phyloP scores from a whole-genome alignment of 2,113 vertebrate species.

The Sciurus niger region DNA sequence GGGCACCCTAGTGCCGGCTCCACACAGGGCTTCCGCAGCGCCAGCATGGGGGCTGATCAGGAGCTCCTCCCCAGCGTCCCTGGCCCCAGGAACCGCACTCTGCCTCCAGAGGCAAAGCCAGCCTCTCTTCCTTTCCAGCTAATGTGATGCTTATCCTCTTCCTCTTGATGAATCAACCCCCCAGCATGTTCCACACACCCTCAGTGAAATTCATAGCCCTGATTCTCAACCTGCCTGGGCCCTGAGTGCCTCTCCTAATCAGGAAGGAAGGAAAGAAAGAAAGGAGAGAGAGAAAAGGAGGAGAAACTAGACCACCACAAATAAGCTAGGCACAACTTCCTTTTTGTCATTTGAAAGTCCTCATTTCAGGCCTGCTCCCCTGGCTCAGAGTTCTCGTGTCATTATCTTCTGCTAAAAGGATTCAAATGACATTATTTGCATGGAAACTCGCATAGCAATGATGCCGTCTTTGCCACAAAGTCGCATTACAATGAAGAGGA shows the following conservation, averaged over 20 bases:
- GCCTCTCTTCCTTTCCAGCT: neutral
- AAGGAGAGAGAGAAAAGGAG: neutral
- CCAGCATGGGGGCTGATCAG: too few species aligned
- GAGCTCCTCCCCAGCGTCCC: accelerated
- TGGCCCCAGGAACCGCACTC: neutral
- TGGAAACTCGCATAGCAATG: slow-evolving; percentile 86
- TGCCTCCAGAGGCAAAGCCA: accelerated
- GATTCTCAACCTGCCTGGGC: neutral
- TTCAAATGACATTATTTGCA: slow-evolving; percentile 90
- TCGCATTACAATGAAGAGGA: slow-evolving; percentile 88
- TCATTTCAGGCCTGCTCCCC: slow-evolving; percentile 86
- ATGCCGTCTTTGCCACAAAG: slow-evolving; percentile 85
- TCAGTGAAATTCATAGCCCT: accelerated
- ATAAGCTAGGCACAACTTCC: slow-evolving; percentile 85
- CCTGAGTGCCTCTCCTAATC: neutral
- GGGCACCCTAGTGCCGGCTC: accelerated
- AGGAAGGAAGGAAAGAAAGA: accelerated
- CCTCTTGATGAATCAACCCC: accelerated
- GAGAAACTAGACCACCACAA: slow-evolving; percentile 85
- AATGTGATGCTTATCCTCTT: neutral
- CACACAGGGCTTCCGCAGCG: accelerated
- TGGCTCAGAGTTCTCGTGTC: slow-evolving; percentile 86
- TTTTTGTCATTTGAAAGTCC: slow-evolving; percentile 88
- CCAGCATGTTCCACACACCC: neutral
- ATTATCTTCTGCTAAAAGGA: slow-evolving; percentile 89